Conservation (phyloP, 2,113 vertebrate genomes). For the Corydoras maculifer region DNA sequence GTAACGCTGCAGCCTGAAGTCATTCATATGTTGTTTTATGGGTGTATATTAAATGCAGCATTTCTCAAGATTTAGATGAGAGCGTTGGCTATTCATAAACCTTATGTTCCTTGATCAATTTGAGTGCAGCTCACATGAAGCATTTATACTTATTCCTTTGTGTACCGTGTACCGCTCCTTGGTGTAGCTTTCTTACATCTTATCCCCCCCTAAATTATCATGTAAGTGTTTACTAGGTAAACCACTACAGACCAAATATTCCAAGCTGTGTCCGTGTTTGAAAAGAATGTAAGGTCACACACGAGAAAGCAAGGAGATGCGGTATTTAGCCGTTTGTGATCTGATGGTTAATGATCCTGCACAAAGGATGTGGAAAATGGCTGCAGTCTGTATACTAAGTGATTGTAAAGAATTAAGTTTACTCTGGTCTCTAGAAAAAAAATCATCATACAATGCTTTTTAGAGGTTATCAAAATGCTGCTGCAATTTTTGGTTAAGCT, state of each 20-base stretch:
- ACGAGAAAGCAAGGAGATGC: not conserved
- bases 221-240: not conserved
- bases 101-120: too few species aligned
- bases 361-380: conserved; percentile 12
- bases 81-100: too few species aligned
- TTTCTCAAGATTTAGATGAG: not conserved
- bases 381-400: conserved; percentile 5
- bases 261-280: conserved; percentile 11
- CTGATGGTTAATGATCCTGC: conserved; percentile 7
- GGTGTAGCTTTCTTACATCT: not conserved
- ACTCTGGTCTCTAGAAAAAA: not conserved
- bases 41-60: not conserved
- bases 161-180: conserved; percentile 12
- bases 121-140: conserved; percentile 18
- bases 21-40: not conserved
- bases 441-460: not conserved
- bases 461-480: not conserved
- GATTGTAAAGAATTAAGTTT: not conserved
- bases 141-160: conserved; percentile 15
- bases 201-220: not conserved
- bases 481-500: too few species aligned
- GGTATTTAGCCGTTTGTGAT: not conserved
- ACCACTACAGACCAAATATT: not conserved
- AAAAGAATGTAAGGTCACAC: not conserved
- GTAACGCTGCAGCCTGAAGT: not conserved